Conservation (phyloP, 92 coral and sea anemone species). For the Epizoanthus stellaris region DNA sequence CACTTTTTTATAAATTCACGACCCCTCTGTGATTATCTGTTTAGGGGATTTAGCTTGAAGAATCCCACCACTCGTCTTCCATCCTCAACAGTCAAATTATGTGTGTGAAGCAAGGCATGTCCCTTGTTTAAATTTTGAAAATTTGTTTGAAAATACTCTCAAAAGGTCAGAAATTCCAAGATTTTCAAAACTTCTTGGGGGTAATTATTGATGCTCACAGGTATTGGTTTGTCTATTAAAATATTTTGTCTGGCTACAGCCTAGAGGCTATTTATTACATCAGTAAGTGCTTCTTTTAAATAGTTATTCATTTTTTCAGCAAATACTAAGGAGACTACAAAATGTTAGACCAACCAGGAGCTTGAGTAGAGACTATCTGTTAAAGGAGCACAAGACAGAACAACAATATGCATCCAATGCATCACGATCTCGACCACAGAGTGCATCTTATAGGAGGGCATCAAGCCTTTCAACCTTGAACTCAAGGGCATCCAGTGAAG, state of each 20-base stretch:
- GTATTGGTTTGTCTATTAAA: too few relatives aligned
- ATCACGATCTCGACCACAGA: slow-evolving; percentile 75
- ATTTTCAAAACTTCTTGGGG: too few relatives aligned
- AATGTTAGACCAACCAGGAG: slow-evolving; percentile 81
- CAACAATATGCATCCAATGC: slow-evolving; percentile 72
- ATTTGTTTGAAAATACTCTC: too few relatives aligned
- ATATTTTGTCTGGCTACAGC: background rate
- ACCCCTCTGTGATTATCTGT: too few relatives aligned
- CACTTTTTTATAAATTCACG: too few relatives aligned
- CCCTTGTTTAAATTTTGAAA: too few relatives aligned
- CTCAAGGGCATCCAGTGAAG: slow-evolving; percentile 74
- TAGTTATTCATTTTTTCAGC: slow-evolving; percentile 57
- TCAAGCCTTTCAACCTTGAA: slow-evolving; percentile 54
- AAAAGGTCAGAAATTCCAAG: too few relatives aligned
- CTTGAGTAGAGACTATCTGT: slow-evolving; percentile 73
- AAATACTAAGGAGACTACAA: slow-evolving; percentile 84
- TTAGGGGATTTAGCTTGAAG: too few relatives aligned
- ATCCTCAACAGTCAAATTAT: too few relatives aligned
- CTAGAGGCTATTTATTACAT: background rate
- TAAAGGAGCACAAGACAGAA: slow-evolving; percentile 75
- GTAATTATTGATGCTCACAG: too few relatives aligned
- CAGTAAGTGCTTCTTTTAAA: background rate
- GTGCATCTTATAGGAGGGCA: slow-evolving; percentile 65
- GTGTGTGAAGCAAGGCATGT: too few relatives aligned
- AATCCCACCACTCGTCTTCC: too few relatives aligned